Evolutionary conservation across 2,888 invertebrate genomes (phyloP).

Genomic region (Diarsia mendica): DNA sequence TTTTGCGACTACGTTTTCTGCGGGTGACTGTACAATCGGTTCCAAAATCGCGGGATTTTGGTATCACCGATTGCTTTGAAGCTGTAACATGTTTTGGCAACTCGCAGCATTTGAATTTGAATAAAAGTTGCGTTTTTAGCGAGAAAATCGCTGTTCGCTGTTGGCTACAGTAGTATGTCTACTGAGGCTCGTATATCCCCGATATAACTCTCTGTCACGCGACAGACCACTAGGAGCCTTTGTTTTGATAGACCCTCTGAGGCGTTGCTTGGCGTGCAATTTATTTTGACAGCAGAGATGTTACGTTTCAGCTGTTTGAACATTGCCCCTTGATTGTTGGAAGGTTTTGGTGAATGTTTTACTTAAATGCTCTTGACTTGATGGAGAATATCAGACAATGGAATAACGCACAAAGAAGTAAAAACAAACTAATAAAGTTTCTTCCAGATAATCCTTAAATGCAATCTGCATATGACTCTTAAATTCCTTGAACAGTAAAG

Average conservation of each 20-base stretch:
- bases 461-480: slow-evolving; percentile 20
- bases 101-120: neutral
- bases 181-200: slow-evolving; percentile 25
- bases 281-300: slow-evolving; percentile 54
- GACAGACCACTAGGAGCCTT: slow-evolving; percentile 46
- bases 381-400: neutral
- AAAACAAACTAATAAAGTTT: too few relatives aligned
- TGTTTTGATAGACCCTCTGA: slow-evolving; percentile 56
- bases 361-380: slow-evolving; percentile 6
- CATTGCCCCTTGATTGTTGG: slow-evolving; percentile 33
- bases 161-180: slow-evolving; percentile 8
- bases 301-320: slow-evolving; percentile 39
- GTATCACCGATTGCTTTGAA: too few relatives aligned
- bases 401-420: too few relatives aligned
- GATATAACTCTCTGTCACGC: slow-evolving; percentile 59
- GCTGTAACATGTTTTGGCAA: neutral
- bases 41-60: neutral
- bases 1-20: neutral
- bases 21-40: neutral
- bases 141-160: neutral
- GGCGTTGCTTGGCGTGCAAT: slow-evolving; percentile 49
- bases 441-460: slow-evolving; percentile 11
- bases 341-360: slow-evolving; percentile 20
- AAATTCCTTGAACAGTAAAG: slow-evolving; percentile 23
- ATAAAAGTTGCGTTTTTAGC: neutral